Evolutionary conservation across 2,797 vertebrate species (phyloP).

Genomic region (Sphenopsis melanotis): DNA sequence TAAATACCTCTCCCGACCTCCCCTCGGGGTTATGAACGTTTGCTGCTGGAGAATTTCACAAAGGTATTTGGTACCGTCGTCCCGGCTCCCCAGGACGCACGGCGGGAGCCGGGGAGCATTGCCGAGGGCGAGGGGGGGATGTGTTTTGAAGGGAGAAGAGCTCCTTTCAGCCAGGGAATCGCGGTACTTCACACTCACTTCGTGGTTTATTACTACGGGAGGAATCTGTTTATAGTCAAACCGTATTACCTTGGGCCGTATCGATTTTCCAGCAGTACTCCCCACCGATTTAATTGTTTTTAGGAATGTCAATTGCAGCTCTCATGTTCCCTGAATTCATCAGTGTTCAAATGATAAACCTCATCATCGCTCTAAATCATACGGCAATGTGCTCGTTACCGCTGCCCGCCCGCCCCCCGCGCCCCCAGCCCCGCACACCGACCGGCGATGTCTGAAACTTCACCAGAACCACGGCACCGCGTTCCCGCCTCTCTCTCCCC

Average conservation of each 20-base stretch:
- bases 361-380: slow-evolving; percentile 29
- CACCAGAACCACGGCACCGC: neutral
- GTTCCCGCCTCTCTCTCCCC: neutral
- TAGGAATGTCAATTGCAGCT: slow-evolving; percentile 47
- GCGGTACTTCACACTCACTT: slow-evolving; percentile 42
- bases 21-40: neutral
- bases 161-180: neutral
- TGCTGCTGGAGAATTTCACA: neutral
- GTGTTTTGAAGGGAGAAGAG: neutral
- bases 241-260: slow-evolving; percentile 19
- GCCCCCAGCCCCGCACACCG: neutral
- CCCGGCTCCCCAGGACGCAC: neutral
- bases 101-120: neutral
- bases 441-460: neutral
- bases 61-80: neutral
- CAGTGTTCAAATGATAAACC: slow-evolving; percentile 36
- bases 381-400: neutral
- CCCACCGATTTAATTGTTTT: slow-evolving; percentile 60
- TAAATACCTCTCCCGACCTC: neutral
- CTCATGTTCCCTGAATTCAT: slow-evolving; percentile 48
- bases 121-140: neutral
- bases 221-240: slow-evolving; percentile 52
- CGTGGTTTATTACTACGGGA: slow-evolving; percentile 24
- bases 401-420: neutral
- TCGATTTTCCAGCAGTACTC: slow-evolving; percentile 49